These are phyloP conservation scores for Drosophila takahashii DNA, from an alignment of 1,140 invertebrate genomes.

Conservation along the genomic window DNA sequence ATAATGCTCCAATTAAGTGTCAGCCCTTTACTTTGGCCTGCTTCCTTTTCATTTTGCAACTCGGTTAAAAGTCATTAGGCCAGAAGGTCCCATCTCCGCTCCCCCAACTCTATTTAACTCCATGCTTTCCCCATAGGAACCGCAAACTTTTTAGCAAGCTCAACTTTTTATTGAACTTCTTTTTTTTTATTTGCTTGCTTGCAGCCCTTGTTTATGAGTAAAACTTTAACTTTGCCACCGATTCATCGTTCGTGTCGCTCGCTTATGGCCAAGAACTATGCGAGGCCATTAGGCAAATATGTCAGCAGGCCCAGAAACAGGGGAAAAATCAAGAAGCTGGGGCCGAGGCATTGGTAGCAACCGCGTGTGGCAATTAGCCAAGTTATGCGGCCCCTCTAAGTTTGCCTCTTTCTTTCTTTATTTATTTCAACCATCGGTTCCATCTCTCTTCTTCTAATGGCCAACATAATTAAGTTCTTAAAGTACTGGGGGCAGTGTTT, in stretches of 20 bases:
- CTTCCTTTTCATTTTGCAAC: constrained; percentile 58
- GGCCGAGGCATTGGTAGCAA: constrained; percentile 24
- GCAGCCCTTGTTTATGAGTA: constrained; percentile 54
- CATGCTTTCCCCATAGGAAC: constrained; percentile 18
- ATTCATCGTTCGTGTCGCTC: constrained; percentile 30
- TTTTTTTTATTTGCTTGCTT: constrained; percentile 32
- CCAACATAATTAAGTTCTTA: constrained; percentile 60
- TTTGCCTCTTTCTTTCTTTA: constrained; percentile 23
- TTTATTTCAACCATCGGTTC: constrained; percentile 25
- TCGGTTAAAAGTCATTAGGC: constrained; percentile 79
- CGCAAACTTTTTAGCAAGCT: constrained; percentile 63
- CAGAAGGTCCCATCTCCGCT: constrained; percentile 37
- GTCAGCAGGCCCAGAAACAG: constrained; percentile 55
- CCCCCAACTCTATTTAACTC: not conserved
- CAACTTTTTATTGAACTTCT: constrained; percentile 75
- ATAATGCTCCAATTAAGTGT: constrained; percentile 71
- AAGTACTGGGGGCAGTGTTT: constrained; percentile 4
- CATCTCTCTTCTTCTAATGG: constrained; percentile 35
- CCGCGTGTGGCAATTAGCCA: constrained; percentile 80
- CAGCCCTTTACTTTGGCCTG: constrained; percentile 2
- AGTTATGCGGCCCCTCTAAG: constrained; percentile 67
- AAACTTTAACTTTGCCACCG: constrained; percentile 61
- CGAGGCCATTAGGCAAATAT: constrained; percentile 80
- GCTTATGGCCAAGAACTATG: constrained; percentile 60
- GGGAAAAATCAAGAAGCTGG: constrained; percentile 27